These are phyloP conservation scores for Orestias chungarensis DNA, from an alignment of 2,797 vertebrate species.

Conservation along the genomic window DNA sequence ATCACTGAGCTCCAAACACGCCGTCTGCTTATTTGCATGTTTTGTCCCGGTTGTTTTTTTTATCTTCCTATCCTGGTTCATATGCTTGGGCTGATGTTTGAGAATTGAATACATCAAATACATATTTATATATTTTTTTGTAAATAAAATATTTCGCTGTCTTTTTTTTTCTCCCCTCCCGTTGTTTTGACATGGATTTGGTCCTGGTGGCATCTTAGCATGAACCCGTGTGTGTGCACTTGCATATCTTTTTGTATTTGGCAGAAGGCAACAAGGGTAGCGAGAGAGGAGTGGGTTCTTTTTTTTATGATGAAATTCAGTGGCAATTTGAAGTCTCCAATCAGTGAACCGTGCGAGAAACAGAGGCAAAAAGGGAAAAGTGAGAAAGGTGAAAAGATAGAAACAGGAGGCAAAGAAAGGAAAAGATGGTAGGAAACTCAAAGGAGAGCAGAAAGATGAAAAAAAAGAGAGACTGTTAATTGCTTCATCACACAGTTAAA, in stretches of 20 bases:
- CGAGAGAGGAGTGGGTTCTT: slow-evolving; percentile 50
- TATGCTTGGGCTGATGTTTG: slow-evolving; percentile 40
- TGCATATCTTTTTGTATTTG: slow-evolving; percentile 51
- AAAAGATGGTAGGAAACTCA: slow-evolving; percentile 28
- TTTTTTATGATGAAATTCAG: slow-evolving; percentile 75
- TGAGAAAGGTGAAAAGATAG: slow-evolving; percentile 23
- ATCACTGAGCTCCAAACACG: slow-evolving; percentile 34
- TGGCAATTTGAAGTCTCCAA: slow-evolving; percentile 72
- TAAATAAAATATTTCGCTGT: slow-evolving; percentile 27
- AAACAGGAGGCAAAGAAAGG: slow-evolving; percentile 22
- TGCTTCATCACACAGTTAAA: slow-evolving; percentile 68
- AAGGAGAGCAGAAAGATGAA: slow-evolving; percentile 21
- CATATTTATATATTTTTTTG: slow-evolving; percentile 7
- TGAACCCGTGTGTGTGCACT: slow-evolving; percentile 32
- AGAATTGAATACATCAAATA: slow-evolving; percentile 36
- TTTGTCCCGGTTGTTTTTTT: slow-evolving; percentile 30
- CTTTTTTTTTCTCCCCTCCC: not conserved
- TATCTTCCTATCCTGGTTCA: slow-evolving; percentile 33
- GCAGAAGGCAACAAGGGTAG: slow-evolving; percentile 65
- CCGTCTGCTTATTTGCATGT: slow-evolving; percentile 34
- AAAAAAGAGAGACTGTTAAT: slow-evolving; percentile 64
- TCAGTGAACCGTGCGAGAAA: slow-evolving; percentile 48
- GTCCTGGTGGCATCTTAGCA: slow-evolving; percentile 41
- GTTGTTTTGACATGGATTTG: slow-evolving; percentile 23
- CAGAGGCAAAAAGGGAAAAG: slow-evolving; percentile 31